Evolutionary conservation across 2,797 vertebrate genomes (phyloP).

Genomic region (Sebastes cheni): DNA sequence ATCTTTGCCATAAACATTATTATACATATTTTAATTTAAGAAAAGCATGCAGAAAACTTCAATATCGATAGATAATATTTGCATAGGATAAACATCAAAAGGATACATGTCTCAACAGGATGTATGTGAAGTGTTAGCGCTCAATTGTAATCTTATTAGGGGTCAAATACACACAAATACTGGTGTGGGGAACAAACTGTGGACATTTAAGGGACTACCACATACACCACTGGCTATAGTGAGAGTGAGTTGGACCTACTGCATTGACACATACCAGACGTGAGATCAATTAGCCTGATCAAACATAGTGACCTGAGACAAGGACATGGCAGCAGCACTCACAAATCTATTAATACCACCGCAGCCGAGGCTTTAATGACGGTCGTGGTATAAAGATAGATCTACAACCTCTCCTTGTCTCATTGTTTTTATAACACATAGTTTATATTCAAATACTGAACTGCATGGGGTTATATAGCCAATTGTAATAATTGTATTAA

Average conservation of each 20-base stretch:
- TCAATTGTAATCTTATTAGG: constrained; percentile 1
- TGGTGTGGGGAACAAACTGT: constrained; percentile 33
- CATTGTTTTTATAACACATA: not conserved
- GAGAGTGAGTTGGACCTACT: constrained; percentile 56
- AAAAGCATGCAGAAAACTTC: constrained; percentile 42
- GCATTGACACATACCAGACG: constrained; percentile 59
- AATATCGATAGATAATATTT: not conserved
- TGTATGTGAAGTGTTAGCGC: constrained; percentile 26
- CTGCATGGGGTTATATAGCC: not conserved
- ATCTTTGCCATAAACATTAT: constrained; percentile 1
- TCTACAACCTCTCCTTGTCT: not conserved
- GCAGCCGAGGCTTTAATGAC: constrained; percentile 7
- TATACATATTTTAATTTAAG: constrained; percentile 5
- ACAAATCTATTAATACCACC: constrained; percentile 19
- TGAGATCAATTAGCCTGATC: constrained; percentile 56
- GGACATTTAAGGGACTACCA: constrained; percentile 28
- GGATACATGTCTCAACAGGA: constrained; percentile 30
- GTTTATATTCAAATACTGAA: not conserved
- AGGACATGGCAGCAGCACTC: constrained; percentile 39
- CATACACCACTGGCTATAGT: constrained; percentile 38
- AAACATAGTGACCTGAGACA: constrained; percentile 37
- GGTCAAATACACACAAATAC: constrained; percentile 37
- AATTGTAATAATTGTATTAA: not conserved
- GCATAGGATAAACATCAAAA: constrained; percentile 6
- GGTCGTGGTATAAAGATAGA: not conserved